These are phyloP conservation scores for Rhinoraja longicauda DNA, from an alignment of 2,797 vertebrate genomes.

Conservation along the genomic window DNA sequence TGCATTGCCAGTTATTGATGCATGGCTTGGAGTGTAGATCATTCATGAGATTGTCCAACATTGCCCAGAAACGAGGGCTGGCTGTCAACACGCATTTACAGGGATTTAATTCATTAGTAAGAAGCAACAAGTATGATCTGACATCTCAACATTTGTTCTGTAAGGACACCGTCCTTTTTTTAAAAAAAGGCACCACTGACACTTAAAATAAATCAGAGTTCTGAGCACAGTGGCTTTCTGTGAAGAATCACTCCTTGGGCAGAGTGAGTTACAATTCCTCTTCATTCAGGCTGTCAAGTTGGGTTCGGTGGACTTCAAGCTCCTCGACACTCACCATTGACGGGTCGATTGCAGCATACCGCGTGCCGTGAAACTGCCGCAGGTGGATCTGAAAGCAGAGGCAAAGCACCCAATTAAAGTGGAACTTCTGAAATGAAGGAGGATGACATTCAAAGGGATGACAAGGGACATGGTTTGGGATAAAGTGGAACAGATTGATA, in stretches of 20 bases:
- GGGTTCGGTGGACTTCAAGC: constrained; percentile 77
- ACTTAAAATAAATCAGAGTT: not conserved
- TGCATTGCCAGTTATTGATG: not conserved
- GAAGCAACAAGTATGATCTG: not conserved
- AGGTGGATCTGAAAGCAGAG: constrained; percentile 74
- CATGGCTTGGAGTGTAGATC: not conserved
- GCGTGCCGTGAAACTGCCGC: constrained; percentile 89
- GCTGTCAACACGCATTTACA: not conserved
- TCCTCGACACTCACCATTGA: constrained; percentile 87
- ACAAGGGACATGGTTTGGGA: too few relatives aligned
- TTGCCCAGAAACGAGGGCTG: not conserved
- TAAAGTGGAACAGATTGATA: too few relatives aligned
- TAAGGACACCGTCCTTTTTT: not conserved
- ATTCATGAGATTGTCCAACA: not conserved
- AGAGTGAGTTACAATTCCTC: constrained; percentile 55
- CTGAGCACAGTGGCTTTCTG: not conserved
- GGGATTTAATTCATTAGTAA: not conserved
- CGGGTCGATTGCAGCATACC: constrained; percentile 84
- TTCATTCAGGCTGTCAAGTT: constrained; percentile 54
- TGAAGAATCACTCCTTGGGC: not conserved
- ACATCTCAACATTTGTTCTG: not conserved
- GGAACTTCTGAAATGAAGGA: too few relatives aligned
- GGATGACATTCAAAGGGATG: too few relatives aligned
- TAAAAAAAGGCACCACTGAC: not conserved
- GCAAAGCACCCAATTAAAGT: not conserved